phyloP scores from a whole-genome alignment of 2,113 vertebrate species.

The Danionella cerebrum region DNA sequence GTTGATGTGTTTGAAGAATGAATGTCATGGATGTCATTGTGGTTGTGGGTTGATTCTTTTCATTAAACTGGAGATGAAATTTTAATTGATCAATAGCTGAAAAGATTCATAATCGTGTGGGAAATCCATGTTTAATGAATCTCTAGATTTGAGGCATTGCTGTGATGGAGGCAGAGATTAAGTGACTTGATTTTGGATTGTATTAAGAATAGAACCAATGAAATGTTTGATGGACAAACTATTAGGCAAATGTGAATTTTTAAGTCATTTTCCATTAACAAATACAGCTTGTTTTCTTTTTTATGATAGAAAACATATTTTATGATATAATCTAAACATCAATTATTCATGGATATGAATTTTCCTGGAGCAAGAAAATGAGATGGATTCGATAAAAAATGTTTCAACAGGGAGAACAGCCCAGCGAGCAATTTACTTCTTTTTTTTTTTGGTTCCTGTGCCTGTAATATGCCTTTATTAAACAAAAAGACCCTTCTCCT shows the following conservation, averaged over 20 bases:
- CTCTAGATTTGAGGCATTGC: not conserved
- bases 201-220: slow-evolving; percentile 3
- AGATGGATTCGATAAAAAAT: not conserved
- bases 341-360: slow-evolving; percentile 58
- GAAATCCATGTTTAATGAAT: slow-evolving; percentile 6
- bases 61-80: not conserved
- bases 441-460: not conserved
- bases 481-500: not conserved
- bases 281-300: slow-evolving; percentile 43
- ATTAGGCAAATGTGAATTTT: too few species aligned
- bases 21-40: not conserved
- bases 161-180: slow-evolving; percentile 1
- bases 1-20: too few species aligned
- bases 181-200: not conserved
- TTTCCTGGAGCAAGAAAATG: not conserved
- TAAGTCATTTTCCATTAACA: slow-evolving; percentile 53
- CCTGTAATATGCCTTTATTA: slow-evolving; percentile 27
- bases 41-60: too few species aligned
- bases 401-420: not conserved
- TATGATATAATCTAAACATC: slow-evolving; percentile 59
- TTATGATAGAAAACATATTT: slow-evolving; percentile 41
- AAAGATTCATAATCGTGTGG: not conserved
- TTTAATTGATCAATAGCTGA: not conserved
- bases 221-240: slow-evolving; percentile 13
- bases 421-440: not conserved